These are phyloP conservation scores for Altica lythri DNA, from an alignment of 2,888 invertebrate genomes.

Conservation along the genomic window DNA sequence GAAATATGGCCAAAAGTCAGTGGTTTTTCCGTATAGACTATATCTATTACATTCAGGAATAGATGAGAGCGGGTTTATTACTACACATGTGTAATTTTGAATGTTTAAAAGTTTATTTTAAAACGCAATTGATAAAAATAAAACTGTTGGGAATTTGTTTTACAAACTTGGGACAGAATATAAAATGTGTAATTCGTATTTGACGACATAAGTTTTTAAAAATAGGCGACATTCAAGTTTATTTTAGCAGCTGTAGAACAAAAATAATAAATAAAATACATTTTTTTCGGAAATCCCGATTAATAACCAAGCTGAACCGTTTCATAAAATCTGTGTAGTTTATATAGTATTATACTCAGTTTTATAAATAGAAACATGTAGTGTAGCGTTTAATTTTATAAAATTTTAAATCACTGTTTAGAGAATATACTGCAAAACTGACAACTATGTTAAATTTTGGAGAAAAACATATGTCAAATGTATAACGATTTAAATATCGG, in stretches of 20 bases:
- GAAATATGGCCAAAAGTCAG: slow-evolving; percentile 35
- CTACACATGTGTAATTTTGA: slow-evolving; percentile 26
- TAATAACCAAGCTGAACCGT: not conserved
- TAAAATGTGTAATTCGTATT: slow-evolving; percentile 9
- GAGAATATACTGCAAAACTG: no score
- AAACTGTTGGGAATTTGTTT: slow-evolving; percentile 15
- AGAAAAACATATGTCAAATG: no score
- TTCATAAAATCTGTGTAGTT: no score
- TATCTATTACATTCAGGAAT: slow-evolving; percentile 20
- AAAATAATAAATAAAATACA: slow-evolving; percentile 10
- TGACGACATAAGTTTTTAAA: slow-evolving; percentile 15
- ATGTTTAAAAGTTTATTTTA: slow-evolving; percentile 20
- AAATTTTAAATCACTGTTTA: no score
- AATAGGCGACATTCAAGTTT: slow-evolving; percentile 14
- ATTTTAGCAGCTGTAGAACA: slow-evolving; percentile 13
- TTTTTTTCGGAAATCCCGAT: slow-evolving; percentile 14
- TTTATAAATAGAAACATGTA: no score
- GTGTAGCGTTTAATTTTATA: no score
- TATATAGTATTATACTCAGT: no score
- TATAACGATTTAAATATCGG: no score
- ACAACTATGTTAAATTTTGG: no score
- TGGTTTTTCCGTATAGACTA: slow-evolving; percentile 34
- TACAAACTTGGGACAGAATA: slow-evolving; percentile 11
- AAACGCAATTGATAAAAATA: slow-evolving; percentile 29
- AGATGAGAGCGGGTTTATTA: slow-evolving; percentile 22